Conservation (phyloP, 2,797 vertebrate genomes). For the Phataginus tetradactyla region DNA sequence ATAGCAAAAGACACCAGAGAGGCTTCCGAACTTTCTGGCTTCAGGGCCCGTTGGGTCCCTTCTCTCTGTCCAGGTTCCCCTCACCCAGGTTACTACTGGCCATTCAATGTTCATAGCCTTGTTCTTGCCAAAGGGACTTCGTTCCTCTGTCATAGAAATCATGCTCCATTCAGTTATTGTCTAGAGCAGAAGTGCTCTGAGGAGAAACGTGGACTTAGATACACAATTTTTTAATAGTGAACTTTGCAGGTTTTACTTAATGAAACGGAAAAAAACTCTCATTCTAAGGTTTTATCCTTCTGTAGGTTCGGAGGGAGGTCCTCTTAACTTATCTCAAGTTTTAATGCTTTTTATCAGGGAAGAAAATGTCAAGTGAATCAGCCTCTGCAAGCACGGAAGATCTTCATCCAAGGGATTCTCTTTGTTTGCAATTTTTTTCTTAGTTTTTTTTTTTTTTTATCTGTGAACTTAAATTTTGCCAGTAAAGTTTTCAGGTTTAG, state of each 20-base stretch:
- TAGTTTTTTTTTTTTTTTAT: not conserved
- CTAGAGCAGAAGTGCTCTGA: conserved; percentile 34
- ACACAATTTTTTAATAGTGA: not conserved
- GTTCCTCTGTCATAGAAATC: conserved; percentile 36
- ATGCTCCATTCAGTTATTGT: conserved; percentile 69
- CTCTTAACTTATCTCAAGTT: conserved; percentile 35
- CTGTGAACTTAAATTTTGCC: not conserved
- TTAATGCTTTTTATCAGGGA: conserved; percentile 43
- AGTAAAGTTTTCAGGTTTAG: conserved; percentile 25
- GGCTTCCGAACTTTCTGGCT: conserved; percentile 15
- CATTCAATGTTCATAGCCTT: not conserved
- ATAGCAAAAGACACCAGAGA: not conserved
- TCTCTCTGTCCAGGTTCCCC: not conserved
- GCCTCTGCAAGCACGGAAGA: conserved; percentile 4
- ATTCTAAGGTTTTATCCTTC: not conserved
- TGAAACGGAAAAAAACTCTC: not conserved
- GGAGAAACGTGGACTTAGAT: conserved; percentile 50
- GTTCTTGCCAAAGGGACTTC: conserved; percentile 7
- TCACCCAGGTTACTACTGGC: not conserved
- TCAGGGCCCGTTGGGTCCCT: not conserved
- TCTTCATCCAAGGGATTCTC: conserved; percentile 51
- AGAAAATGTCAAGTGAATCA: conserved; percentile 37
- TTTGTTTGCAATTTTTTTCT: conserved; percentile 68
- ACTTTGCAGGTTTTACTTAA: conserved; percentile 27
- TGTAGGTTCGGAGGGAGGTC: not conserved